Evolutionary conservation across 2,888 invertebrate genomes (phyloP).

Genomic region (Amaurobius ferox): DNA sequence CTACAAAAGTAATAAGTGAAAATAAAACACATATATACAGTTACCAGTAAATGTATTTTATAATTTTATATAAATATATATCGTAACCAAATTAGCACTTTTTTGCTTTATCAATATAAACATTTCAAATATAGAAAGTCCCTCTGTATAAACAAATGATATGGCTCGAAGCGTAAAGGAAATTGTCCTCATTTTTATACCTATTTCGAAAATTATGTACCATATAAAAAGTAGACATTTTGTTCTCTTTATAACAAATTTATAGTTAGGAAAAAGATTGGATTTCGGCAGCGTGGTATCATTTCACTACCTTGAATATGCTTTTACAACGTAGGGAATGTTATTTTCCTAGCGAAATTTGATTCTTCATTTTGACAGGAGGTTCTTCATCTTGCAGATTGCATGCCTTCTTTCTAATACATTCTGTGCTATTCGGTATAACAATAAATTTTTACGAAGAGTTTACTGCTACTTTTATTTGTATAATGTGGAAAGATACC

Average conservation of each 20-base stretch:
- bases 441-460: neutral
- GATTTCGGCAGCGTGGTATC: neutral
- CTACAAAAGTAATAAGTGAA: too few species aligned
- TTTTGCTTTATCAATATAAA: too few species aligned
- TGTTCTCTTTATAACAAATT: neutral
- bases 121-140: too few species aligned
- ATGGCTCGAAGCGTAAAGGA: too few species aligned
- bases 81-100: too few species aligned
- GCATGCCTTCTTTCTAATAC: neutral
- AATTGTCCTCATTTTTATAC: neutral
- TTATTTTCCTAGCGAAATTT: neutral
- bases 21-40: too few species aligned
- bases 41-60: too few species aligned
- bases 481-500: too few species aligned
- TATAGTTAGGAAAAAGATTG: neutral
- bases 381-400: neutral
- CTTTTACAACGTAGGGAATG: neutral
- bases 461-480: neutral
- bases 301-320: neutral
- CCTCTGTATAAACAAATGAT: too few species aligned
- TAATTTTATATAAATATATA: too few species aligned
- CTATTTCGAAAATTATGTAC: neutral
- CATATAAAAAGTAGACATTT: neutral
- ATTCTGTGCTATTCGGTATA: neutral
- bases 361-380: neutral